Evolutionary conservation across 2,113 vertebrate species (phyloP).

Genomic region (Pica pica): DNA sequence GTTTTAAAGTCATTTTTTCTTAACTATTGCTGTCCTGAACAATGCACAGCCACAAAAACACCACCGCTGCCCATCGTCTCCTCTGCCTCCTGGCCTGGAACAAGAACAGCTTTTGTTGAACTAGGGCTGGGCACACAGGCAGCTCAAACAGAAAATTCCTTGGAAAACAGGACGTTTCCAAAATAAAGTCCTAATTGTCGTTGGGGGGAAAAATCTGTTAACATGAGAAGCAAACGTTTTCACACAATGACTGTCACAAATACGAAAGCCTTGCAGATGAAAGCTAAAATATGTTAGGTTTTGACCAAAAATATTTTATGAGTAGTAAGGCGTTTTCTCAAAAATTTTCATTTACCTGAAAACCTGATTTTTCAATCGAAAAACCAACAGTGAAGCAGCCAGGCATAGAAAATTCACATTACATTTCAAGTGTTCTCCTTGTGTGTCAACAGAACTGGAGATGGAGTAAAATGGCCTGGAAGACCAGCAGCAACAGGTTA

Average conservation of each 20-base stretch:
- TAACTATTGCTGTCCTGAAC: background rate
- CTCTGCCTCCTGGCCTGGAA: background rate
- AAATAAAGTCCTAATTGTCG: background rate
- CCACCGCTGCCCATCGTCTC: background rate
- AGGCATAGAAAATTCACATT: background rate
- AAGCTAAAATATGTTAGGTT: background rate
- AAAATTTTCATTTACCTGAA: background rate
- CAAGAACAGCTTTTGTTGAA: background rate
- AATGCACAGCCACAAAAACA: background rate
- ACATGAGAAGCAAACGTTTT: background rate
- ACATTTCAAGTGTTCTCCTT: background rate
- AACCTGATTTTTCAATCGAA: background rate
- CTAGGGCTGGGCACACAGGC: background rate
- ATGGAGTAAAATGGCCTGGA: background rate
- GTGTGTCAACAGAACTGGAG: background rate
- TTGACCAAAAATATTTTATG: background rate
- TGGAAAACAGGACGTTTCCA: conserved; percentile 15
- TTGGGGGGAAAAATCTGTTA: background rate
- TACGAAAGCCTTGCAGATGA: background rate
- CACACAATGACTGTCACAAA: background rate
- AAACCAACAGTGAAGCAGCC: background rate
- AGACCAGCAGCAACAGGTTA: background rate
- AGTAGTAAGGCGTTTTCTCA: background rate
- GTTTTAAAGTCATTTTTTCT: background rate
- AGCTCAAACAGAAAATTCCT: background rate